Conservation (phyloP, 2,797 vertebrate genomes). For the Rhabdomys pumilio region DNA sequence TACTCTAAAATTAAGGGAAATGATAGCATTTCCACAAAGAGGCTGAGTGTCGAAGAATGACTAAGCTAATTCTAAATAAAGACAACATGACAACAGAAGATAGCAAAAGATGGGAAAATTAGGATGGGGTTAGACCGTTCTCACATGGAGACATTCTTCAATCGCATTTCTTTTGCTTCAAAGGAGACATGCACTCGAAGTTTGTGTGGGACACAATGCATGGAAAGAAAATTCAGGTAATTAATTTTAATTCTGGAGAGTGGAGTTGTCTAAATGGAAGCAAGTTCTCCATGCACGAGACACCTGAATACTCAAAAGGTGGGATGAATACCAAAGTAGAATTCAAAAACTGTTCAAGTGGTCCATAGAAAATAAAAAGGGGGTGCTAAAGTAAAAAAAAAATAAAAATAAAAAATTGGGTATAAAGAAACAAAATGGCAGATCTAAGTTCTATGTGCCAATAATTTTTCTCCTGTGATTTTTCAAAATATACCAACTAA, state of each 20-base stretch:
- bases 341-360: background rate
- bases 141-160: background rate
- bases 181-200: background rate
- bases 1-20: background rate
- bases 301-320: background rate
- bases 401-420: no score
- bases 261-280: background rate
- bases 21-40: background rate
- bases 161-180: background rate
- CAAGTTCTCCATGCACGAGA: background rate
- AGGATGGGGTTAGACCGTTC: background rate
- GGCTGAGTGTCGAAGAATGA: background rate
- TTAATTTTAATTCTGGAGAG: background rate
- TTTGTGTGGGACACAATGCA: background rate
- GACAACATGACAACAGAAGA: background rate
- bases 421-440: constrained; percentile 31
- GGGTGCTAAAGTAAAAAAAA: background rate
- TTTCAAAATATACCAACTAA: background rate
- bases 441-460: background rate
- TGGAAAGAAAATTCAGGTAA: background rate
- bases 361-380: background rate
- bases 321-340: background rate
- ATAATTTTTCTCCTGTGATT: constrained; percentile 41
- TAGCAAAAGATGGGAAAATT: background rate
- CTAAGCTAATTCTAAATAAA: background rate